Base-by-base conservation (phyloP, 1,140 invertebrate genomes). In the Drosophila ficusphila region DNA sequence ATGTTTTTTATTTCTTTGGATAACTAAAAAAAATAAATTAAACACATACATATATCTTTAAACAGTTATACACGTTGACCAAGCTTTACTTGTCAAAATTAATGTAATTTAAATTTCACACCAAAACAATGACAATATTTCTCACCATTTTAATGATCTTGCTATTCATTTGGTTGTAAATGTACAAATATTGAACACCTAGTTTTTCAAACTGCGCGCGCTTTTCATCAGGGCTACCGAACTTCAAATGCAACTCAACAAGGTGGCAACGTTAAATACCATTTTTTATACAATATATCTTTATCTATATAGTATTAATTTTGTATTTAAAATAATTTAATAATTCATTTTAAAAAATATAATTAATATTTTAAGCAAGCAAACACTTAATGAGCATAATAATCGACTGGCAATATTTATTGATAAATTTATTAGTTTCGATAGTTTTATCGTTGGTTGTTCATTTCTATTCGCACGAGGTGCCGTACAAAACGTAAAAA, bases 381-480 rank as follows among this genome's bases (percentile, higher is more conserved):
- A n/a, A n/a, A n/a, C n/a, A n/a, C n/a, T n/a, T n/a, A n/a, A n/a
- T n/a, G n/a, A n/a, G n/a, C n/a, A 6, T 3, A 7, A 1, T 7
- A 11, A 41, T 41, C 11, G 39, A 21, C n/a, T 7, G n/a, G n/a
- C n/a, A n/a, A n/a, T n/a, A n/a, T n/a, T n/a, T n/a, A n/a, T n/a
- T n/a, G n/a, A 12, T 2, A 16, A 39, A 4, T 2, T 42, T 4
- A 14, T 4, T 14, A 0, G 4, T 9, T 14, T 46, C 21, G 12
- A 46, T 46, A 27, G 21, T 9, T n/a, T 46, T 12, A 46, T 46
- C 42, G 23, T 12, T 46, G 8, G 23, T 27, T 9, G 23, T 2
- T 12, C 42, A 46, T 46, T 23, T 9, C 44, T 57, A 53, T 8
- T 71, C 53, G 69, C 79, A 82, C 79, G 79, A 83, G 79, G 79